Percentiles rank a stretch among this genome's conserved stretches.
phyloP scores from a whole-genome alignment of 1,140 invertebrate species.

The Drosophila sechellia region DNA sequence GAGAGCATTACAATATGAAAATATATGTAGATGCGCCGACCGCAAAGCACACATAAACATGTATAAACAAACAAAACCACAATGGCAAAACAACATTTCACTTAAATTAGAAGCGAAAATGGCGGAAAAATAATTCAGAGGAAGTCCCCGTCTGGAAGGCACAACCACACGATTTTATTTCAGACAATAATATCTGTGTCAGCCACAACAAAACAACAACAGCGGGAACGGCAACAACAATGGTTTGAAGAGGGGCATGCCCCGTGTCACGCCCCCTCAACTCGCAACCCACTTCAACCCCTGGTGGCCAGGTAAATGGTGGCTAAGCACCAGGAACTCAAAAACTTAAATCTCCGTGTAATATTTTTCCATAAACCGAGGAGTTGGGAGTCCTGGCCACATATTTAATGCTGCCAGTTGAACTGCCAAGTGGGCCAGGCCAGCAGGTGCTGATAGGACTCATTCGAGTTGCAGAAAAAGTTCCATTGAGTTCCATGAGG shows the following conservation, averaged over 20 bases:
- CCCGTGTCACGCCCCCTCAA: background rate
- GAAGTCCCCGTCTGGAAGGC: constrained; percentile 52
- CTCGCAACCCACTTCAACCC: constrained; percentile 11
- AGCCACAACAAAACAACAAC: constrained; percentile 57
- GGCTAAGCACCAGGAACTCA: constrained; percentile 55
- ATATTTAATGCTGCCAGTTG: constrained; percentile 78
- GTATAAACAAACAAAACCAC: constrained; percentile 38
- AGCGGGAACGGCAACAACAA: constrained; percentile 33
- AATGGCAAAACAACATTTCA: constrained; percentile 60
- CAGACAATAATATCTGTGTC: constrained; percentile 81
- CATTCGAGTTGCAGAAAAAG: constrained; percentile 47
- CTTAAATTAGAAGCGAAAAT: constrained; percentile 77
- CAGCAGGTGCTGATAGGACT: constrained; percentile 55
- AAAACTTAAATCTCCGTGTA: constrained; percentile 78
- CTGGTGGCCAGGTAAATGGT: constrained; percentile 67
- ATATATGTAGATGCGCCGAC: constrained; percentile 56
- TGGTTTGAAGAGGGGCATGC: constrained; percentile 26
- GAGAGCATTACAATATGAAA: constrained; percentile 59
- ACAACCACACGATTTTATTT: constrained; percentile 46
- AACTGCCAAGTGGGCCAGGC: constrained; percentile 14
- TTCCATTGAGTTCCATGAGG: constrained; percentile 21
- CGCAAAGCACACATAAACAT: constrained; percentile 49
- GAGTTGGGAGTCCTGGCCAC: constrained; percentile 49
- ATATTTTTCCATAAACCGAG: constrained; percentile 72
- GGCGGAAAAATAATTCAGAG: constrained; percentile 70